Base-by-base conservation (phyloP, 2,113 vertebrate species). In the Galbula dea region DNA sequence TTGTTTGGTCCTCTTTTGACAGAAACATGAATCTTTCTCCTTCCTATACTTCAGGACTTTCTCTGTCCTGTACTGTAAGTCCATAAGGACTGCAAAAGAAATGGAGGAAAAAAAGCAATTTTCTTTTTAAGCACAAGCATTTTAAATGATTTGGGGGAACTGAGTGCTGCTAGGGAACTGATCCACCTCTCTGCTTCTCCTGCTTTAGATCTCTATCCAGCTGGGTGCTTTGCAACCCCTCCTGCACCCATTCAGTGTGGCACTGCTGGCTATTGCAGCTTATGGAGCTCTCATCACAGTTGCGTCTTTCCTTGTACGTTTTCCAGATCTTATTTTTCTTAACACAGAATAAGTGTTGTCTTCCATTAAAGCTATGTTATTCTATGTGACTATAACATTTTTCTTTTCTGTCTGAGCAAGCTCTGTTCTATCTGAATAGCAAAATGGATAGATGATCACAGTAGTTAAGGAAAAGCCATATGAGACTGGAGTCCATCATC, bases 401-500 rank as follows among this genome's bases (percentile, higher is more conserved):
- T 90, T 57, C 87, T 93, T 89, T 89, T 83, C 89, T 89, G 3
- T 85, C 58, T 91, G 90, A 90, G 65, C 57, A 39, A 54, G 14
- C 23, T 80, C 63, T 94, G 63, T 81, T 94, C 80, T 65, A 22
- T 89, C 37, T 73, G 71, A 90, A 89, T 66, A 27, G 89, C 43
- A 94, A 90, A 95, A 87, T 62, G 74, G 87, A 57, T 63, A 45
- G 66, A 76, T 59, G 65, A 91, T 87, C 7, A 9, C 32, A 39
- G 68, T 46, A 73, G 74, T 85, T 94, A 87, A 83, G 68, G 46
- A 91, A 94, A 90, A 94, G 43, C 74, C 4, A 0, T 79, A 82
- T 90, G 89, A 86, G 34, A 66, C 30, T 11, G 6, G 59, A 94
- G 80, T 92, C 83, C 65, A 77, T 96, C 88, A 86, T 79, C 48